A percentile compares a stretch with the other conserved stretches of the same genome.
Conservation (phyloP, 2,888 invertebrate genomes). For the Drosophila siamana region DNA sequence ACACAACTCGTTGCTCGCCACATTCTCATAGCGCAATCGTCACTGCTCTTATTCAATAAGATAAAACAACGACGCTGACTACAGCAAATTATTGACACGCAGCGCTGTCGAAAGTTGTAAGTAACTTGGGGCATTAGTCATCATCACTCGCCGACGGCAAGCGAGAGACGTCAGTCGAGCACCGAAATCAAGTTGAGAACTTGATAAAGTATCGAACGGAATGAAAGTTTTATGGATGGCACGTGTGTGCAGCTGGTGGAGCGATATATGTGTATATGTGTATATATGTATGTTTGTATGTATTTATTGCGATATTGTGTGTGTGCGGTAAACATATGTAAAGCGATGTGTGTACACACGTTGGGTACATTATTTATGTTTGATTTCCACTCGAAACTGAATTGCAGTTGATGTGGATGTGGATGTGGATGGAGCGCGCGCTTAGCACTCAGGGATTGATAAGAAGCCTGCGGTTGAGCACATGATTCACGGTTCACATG, state of each 20-base stretch:
- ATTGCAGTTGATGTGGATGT: conserved; percentile 22
- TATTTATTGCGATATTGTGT: no score
- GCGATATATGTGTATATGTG: no score
- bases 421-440: neutral
- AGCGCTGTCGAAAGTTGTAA: no score
- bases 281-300: no score
- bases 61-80: no score
- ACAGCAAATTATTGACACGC: neutral
- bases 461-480: conserved; percentile 5
- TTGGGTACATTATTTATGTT: conserved; percentile 36
- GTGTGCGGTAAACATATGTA: conserved; percentile 5
- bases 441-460: conserved; percentile 13
- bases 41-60: no score
- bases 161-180: neutral
- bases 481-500: conserved; percentile 37
- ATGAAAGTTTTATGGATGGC: conserved; percentile 12
- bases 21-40: no score
- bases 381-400: conserved; percentile 27
- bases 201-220: conserved; percentile 13
- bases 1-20: no score
- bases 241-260: conserved; percentile 14
- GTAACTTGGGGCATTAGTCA: no score
- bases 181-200: neutral
- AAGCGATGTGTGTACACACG: conserved; percentile 16
- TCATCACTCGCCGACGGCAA: neutral